Evolutionary conservation across 2,797 vertebrate species (phyloP).

Genomic region (Rhabdomys pumilio): DNA sequence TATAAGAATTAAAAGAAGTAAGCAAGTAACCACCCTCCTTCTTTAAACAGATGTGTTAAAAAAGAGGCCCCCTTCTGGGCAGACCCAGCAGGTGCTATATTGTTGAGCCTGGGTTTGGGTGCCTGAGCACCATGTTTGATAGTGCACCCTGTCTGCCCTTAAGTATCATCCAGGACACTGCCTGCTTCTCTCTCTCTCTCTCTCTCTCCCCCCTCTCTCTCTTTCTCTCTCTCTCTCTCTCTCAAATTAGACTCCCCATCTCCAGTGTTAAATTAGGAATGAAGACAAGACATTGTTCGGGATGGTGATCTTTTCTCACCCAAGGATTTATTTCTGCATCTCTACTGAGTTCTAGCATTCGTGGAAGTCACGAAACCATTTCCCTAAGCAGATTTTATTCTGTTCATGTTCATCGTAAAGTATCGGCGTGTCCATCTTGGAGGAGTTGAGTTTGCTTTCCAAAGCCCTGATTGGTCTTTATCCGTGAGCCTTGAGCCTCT

Average conservation of each 20-base stretch:
- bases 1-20: neutral
- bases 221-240: neutral
- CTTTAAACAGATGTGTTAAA: neutral
- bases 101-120: neutral
- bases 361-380: conserved; percentile 51
- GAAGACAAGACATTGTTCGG: neutral
- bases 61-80: neutral
- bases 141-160: neutral
- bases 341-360: conserved; percentile 55
- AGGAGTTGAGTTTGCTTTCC: conserved; percentile 67
- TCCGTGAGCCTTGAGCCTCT: conserved; percentile 49
- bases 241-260: conserved; percentile 2
- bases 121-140: too few relatives aligned
- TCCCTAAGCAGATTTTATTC: conserved; percentile 66
- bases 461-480: conserved; percentile 68
- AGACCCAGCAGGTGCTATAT: neutral
- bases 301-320: conserved; percentile 13
- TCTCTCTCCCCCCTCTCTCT: neutral
- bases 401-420: conserved; percentile 37
- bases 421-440: conserved; percentile 27
- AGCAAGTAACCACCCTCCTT: neutral
- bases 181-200: neutral
- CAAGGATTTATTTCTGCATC: conserved; percentile 53
- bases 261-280: conserved; percentile 44
- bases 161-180: too few relatives aligned